phyloP scores from a whole-genome alignment of 2,113 vertebrate genomes.

The Tyto alba region DNA sequence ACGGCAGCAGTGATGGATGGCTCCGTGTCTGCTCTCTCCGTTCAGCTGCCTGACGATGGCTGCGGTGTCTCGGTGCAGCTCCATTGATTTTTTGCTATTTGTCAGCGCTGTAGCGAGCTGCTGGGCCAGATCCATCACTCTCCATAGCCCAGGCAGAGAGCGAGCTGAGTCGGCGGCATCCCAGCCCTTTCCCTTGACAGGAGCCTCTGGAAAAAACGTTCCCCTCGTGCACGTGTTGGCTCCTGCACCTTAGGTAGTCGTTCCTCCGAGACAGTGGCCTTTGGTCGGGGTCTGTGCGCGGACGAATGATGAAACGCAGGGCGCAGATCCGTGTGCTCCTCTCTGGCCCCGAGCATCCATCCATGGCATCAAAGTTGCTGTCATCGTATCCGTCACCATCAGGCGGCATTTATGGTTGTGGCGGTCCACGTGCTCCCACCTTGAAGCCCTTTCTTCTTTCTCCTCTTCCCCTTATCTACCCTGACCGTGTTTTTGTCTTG shows the following conservation, averaged over 20 bases:
- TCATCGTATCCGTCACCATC: neutral
- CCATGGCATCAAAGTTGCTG: fast-evolving
- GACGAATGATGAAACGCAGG: neutral
- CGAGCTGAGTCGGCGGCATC: fast-evolving
- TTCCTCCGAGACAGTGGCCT: neutral
- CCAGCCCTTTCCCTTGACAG: neutral
- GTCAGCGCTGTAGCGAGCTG: neutral
- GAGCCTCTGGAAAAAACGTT: neutral
- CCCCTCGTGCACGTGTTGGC: fast-evolving
- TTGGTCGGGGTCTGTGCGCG: fast-evolving
- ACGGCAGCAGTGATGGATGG: neutral
- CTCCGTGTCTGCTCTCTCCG: neutral
- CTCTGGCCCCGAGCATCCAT: fast-evolving
- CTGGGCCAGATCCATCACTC: neutral
- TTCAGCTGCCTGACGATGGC: neutral
- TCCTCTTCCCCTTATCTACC: neutral
- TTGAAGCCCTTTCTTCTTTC: neutral
- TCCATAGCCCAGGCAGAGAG: neutral
- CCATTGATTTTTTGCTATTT: neutral
- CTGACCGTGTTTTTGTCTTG: neutral
- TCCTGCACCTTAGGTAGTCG: neutral
- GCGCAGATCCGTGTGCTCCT: neutral
- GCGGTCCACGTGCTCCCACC: neutral
- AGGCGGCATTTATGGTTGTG: neutral
- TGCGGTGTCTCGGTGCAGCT: neutral